Evolutionary conservation across 2,113 vertebrate genomes (phyloP).

Genomic region (Sapajus apella): DNA sequence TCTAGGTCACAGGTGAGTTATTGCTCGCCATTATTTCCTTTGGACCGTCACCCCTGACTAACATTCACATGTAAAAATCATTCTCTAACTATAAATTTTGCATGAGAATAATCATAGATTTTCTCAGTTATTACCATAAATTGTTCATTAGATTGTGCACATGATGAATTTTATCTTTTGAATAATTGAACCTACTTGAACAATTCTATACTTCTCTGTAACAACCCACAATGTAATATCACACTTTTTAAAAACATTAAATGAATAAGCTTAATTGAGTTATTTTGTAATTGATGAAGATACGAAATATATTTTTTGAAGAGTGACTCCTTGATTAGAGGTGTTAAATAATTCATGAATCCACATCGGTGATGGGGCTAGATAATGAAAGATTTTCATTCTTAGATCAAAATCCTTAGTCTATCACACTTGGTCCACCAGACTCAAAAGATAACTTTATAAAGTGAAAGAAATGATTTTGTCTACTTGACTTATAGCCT

Average conservation of each 20-base stretch:
- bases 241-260: neutral
- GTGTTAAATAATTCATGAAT: neutral
- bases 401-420: neutral
- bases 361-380: neutral
- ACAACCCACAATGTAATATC: neutral
- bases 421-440: neutral
- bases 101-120: neutral
- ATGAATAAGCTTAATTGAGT: neutral
- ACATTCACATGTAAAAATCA: neutral
- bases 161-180: neutral
- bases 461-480: neutral
- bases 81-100: neutral
- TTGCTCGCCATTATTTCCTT: neutral
- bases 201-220: neutral
- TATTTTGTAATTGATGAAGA: neutral
- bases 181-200: neutral
- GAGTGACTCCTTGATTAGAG: neutral
- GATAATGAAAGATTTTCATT: neutral
- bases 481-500: neutral
- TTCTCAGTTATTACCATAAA: neutral
- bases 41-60: neutral
- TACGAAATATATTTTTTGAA: neutral
- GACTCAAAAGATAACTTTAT: neutral
- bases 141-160: neutral
- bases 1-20: neutral